phyloP scores from a whole-genome alignment of 1,140 invertebrate genomes.

The Ostrea denselamellosa region DNA sequence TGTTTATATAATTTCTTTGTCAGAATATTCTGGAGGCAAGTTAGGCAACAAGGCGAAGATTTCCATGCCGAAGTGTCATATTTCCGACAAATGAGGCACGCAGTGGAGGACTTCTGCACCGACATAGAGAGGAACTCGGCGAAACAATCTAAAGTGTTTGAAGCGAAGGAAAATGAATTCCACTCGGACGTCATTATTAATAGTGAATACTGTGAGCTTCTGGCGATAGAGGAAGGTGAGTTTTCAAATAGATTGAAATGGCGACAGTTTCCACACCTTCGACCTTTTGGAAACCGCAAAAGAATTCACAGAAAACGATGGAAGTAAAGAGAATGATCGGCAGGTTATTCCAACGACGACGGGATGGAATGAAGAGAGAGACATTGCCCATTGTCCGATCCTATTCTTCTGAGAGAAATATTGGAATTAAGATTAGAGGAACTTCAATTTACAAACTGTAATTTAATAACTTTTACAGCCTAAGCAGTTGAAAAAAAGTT shows the following conservation, averaged over 20 bases:
- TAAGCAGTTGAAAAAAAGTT: too few species aligned
- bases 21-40: conserved; percentile 47
- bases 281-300: neutral
- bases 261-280: conserved; percentile 31
- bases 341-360: too few species aligned
- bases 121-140: neutral
- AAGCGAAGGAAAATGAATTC: neutral
- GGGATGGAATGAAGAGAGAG: too few species aligned
- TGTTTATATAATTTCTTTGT: conserved; percentile 58
- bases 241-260: conserved; percentile 32
- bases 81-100: conserved; percentile 54
- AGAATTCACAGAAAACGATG: neutral
- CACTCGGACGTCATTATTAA: neutral
- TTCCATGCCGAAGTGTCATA: conserved; percentile 51
- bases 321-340: neutral
- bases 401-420: too few species aligned
- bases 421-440: too few species aligned
- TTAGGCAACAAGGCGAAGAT: conserved; percentile 46
- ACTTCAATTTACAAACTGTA: too few species aligned
- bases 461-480: too few species aligned
- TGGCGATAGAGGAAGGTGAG: neutral
- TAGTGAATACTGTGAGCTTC: neutral
- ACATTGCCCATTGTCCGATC: too few species aligned
- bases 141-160: too few species aligned
- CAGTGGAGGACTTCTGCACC: conserved; percentile 53